phyloP scores from a whole-genome alignment of 2,888 invertebrate genomes.

The Drepanosiphum platanoidis region DNA sequence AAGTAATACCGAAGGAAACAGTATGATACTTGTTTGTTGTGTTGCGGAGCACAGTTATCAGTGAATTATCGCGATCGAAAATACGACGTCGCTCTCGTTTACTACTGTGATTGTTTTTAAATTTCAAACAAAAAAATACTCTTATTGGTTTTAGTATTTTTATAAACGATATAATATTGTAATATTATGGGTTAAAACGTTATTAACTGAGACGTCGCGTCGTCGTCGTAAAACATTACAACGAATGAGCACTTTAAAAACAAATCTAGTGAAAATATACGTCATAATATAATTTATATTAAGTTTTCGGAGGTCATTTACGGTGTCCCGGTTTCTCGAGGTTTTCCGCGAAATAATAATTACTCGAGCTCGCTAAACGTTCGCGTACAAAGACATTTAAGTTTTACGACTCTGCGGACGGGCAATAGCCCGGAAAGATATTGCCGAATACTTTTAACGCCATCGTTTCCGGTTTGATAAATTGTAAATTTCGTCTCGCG shows the following conservation, averaged over 20 bases:
- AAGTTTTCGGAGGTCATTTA: not conserved
- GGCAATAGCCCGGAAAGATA: not conserved
- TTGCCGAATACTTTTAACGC: not conserved
- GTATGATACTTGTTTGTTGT: too few species aligned
- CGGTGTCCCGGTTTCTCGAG: not conserved
- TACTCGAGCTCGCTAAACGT: not conserved
- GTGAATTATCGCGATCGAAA: too few species aligned
- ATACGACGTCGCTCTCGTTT: too few species aligned
- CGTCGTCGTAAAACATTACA: too few species aligned
- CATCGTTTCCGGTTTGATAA: not conserved
- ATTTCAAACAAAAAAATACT: too few species aligned
- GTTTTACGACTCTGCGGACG: not conserved
- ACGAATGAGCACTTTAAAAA: slow-evolving; percentile 18
- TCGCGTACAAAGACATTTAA: not conserved
- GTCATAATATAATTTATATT: not conserved
- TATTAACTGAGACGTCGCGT: too few species aligned
- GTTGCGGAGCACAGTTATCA: too few species aligned
- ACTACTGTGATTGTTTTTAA: too few species aligned
- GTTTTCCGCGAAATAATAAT: not conserved
- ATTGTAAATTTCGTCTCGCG: not conserved
- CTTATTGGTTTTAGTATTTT: too few species aligned
- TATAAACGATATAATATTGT: too few species aligned
- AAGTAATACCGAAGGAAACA: too few species aligned
- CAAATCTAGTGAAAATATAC: not conserved
- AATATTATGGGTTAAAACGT: too few species aligned